Conservation (phyloP, 1,140 invertebrate species). For the Ceratosolen solmsi region DNA sequence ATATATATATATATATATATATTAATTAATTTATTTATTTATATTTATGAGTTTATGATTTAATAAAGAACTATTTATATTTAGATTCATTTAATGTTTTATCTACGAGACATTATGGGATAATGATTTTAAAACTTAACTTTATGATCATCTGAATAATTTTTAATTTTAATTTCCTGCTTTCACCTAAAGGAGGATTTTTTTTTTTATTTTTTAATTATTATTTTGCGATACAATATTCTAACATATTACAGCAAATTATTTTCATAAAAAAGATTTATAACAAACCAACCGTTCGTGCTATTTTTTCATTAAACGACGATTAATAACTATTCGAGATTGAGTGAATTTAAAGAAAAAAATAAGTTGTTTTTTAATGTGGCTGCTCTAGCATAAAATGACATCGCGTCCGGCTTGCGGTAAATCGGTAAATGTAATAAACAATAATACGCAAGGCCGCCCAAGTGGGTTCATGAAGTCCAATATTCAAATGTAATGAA, state of each 20-base stretch:
- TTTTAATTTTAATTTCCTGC: too few species aligned
- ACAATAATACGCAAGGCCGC: constrained; percentile 38
- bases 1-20: too few species aligned
- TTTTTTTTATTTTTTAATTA: too few species aligned
- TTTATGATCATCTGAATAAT: too few species aligned
- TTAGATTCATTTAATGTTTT: too few species aligned
- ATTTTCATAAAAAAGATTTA: neutral
- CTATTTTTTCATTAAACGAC: neutral
- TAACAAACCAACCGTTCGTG: neutral
- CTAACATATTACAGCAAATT: neutral
- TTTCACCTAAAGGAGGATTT: too few species aligned
- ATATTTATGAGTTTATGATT: too few species aligned
- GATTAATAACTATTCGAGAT: neutral
- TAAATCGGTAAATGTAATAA: constrained; percentile 11
- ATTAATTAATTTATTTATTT: too few species aligned
- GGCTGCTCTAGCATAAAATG: constrained; percentile 19
- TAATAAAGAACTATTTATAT: too few species aligned
- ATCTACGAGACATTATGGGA: too few species aligned
- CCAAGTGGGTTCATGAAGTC: constrained; percentile 16
- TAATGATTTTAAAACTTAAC: too few species aligned
- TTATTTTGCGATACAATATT: too few species aligned
- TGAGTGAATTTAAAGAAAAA: neutral
- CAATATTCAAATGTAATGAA: neutral
- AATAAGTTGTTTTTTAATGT: neutral
- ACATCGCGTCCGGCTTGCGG: neutral